These are phyloP conservation scores for Esox niger DNA, from an alignment of 2,113 vertebrate species.

Conservation along the genomic window DNA sequence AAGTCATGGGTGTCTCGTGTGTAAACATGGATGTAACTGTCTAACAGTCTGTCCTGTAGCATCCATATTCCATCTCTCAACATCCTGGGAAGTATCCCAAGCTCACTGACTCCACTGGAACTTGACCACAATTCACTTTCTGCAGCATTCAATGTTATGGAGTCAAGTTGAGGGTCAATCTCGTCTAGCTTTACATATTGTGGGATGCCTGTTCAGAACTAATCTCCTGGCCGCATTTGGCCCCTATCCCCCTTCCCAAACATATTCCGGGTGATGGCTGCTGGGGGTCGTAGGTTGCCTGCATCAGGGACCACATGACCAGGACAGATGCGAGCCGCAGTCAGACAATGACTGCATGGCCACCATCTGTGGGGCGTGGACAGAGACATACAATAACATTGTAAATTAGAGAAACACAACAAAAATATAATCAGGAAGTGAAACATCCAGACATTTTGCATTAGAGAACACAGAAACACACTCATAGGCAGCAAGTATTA, in stretches of 20 bases:
- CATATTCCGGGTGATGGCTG: constrained; percentile 6
- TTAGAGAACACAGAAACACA: neutral
- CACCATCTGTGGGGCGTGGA: constrained; percentile 21
- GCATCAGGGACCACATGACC: constrained; percentile 14
- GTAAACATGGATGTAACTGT: too few species aligned
- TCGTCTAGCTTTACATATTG: constrained; percentile 25
- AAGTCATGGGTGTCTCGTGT: too few species aligned
- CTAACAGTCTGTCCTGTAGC: too few species aligned
- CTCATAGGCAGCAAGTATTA: neutral
- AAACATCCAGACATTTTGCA: neutral
- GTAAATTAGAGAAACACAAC: neutral
- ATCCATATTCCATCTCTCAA: constrained; percentile 29
- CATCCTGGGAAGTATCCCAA: constrained; percentile 3
- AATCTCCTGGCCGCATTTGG: constrained; percentile 21
- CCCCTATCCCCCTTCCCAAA: constrained; percentile 16
- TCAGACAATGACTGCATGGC: constrained; percentile 26
- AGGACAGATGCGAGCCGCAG: constrained; percentile 24
- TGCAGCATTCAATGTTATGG: neutral
- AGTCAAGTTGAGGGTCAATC: constrained; percentile 26
- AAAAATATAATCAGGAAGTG: neutral
- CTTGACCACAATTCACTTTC: constrained; percentile 20
- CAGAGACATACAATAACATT: neutral
- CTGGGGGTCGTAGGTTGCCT: constrained; percentile 3
- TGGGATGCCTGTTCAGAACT: neutral
- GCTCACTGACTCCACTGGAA: constrained; percentile 23